Evolutionary conservation across 2,888 invertebrate genomes (phyloP).

Genomic region (Venustoraphidia nigricollis): DNA sequence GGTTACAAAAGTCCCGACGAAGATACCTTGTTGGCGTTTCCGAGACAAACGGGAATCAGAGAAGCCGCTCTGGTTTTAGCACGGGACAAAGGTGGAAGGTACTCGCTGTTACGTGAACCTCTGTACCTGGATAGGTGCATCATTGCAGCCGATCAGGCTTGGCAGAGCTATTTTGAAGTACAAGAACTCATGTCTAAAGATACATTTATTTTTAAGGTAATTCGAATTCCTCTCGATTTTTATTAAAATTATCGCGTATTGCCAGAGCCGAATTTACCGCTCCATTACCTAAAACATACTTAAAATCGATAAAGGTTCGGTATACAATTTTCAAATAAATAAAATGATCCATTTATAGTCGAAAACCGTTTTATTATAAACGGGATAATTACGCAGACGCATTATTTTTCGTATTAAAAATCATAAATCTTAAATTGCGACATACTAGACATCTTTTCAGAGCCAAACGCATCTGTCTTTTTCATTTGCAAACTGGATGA

Average conservation of each 20-base stretch:
- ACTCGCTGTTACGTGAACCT: constrained; percentile 76
- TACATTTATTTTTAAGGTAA: constrained; percentile 86
- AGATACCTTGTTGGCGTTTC: constrained; percentile 45
- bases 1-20: constrained; percentile 28
- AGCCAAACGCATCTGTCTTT: no score
- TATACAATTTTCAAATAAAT: no score
- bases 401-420: no score
- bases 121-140: constrained; percentile 83
- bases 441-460: no score
- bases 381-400: no score
- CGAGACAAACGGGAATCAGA: constrained; percentile 59
- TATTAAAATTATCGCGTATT: background rate
- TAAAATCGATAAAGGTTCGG: no score
- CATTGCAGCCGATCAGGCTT: constrained; percentile 77
- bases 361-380: no score
- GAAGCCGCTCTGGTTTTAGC: constrained; percentile 80
- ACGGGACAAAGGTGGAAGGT: constrained; percentile 79
- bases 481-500: no score
- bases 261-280: no score
- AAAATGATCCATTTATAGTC: no score
- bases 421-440: no score
- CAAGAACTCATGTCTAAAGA: constrained; percentile 87
- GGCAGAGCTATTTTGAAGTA: constrained; percentile 89
- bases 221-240: background rate
- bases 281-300: no score